A percentile compares a stretch with the other conserved stretches of the same genome.
These are phyloP conservation scores for Drosophila albomicans DNA, from an alignment of 1,140 invertebrate genomes.

Conservation along the genomic window DNA sequence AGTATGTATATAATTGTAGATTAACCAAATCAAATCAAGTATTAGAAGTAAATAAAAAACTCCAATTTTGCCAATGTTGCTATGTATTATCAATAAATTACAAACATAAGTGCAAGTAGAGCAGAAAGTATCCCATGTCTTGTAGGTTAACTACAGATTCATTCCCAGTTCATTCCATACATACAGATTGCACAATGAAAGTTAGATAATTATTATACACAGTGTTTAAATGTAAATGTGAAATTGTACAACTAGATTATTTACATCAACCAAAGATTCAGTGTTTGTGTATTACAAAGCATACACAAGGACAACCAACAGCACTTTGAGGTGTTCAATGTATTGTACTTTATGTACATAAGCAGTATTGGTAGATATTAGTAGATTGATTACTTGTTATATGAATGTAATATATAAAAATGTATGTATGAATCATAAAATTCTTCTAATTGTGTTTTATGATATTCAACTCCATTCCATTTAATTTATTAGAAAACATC, in stretches of 20 bases:
- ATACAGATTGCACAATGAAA: slow-evolving; percentile 7
- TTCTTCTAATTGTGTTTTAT: slow-evolving; percentile 30
- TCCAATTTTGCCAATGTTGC: slow-evolving; percentile 72
- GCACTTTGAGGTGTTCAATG: slow-evolving; percentile 36
- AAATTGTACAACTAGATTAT: slow-evolving; percentile 9
- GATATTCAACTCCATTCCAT: slow-evolving; percentile 20
- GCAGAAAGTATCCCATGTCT: slow-evolving; percentile 8
- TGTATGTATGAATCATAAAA: slow-evolving; percentile 30
- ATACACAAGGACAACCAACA: slow-evolving; percentile 44
- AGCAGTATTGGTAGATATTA: slow-evolving; percentile 9
- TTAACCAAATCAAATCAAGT: slow-evolving; percentile 34
- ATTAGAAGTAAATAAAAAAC: slow-evolving; percentile 27
- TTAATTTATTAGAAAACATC: slow-evolving; percentile 35
- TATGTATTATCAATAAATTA: slow-evolving; percentile 26
- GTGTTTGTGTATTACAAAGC: slow-evolving; percentile 24
- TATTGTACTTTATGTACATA: slow-evolving; percentile 10
- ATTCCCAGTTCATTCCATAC: slow-evolving; percentile 7
- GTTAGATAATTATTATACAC: not conserved
- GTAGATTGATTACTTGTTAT: slow-evolving; percentile 25
- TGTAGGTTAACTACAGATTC: slow-evolving; percentile 36
- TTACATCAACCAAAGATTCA: not conserved
- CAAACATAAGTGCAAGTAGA: slow-evolving; percentile 30
- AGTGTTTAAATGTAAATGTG: slow-evolving; percentile 31
- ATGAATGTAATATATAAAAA: slow-evolving; percentile 15
- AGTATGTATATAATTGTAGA: slow-evolving; percentile 16